These are phyloP conservation scores for Ernsta delagoae DNA, from an alignment of 2,888 invertebrate species.

Conservation along the genomic window DNA sequence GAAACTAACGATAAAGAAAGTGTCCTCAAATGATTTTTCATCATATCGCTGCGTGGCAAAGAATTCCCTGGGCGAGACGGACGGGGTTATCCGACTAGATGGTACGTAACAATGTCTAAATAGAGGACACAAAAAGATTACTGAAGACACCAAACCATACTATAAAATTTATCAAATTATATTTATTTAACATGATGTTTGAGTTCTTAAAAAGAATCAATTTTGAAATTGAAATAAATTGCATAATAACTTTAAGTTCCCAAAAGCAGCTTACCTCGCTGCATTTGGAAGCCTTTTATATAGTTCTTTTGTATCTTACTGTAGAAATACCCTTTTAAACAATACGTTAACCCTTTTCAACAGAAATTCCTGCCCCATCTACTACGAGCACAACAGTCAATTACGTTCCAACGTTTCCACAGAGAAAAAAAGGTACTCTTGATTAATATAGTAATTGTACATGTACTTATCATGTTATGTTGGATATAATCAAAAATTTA, in stretches of 20 bases:
- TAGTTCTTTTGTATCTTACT: background rate
- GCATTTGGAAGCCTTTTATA: too few relatives aligned
- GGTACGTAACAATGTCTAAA: conserved; percentile 83
- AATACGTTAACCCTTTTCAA: conserved; percentile 46
- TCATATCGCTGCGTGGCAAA: conserved; percentile 96
- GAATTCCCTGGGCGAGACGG: conserved; percentile 95
- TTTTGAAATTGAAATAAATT: too few relatives aligned
- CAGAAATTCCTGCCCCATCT: conserved; percentile 95
- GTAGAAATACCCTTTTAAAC: background rate
- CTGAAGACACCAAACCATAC: background rate
- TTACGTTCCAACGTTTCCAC: conserved; percentile 84
- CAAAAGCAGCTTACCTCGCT: too few relatives aligned
- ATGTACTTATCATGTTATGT: too few relatives aligned
- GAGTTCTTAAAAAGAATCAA: too few relatives aligned
- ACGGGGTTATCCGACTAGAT: conserved; percentile 94
- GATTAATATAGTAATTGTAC: background rate
- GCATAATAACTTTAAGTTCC: too few relatives aligned
- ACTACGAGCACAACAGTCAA: conserved; percentile 86
- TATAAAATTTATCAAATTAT: too few relatives aligned
- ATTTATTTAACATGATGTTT: too few relatives aligned
- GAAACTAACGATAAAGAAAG: conserved; percentile 94
- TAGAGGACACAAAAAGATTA: conserved; percentile 1
- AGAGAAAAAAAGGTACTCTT: conserved; percentile 87
- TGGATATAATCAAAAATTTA: background rate
- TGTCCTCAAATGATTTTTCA: conserved; percentile 92